Base-by-base conservation (phyloP, 2,797 vertebrate species). In the Telmatherina bonti region DNA sequence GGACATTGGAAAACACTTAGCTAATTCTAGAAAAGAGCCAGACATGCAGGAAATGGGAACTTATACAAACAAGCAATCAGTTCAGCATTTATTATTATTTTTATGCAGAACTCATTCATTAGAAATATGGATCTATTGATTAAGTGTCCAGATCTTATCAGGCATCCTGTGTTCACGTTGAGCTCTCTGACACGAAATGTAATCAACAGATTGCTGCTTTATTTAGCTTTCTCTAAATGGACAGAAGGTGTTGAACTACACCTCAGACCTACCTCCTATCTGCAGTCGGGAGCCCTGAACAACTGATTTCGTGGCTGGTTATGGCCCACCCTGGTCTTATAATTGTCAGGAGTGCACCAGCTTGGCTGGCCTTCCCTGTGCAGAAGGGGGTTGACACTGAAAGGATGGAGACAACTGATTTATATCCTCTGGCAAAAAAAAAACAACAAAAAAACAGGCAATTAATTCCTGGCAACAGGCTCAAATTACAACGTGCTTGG, bases 1-100 rank as follows among this genome's bases (percentile, higher is more conserved):
- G 94, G 94, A 93, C 74, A 30, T 67, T n/a, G n/a, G 72, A 49
- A 43, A 91, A 87, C 87, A 82, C 87, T 90, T 78, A 61, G 85
- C 85, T 87, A 90, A 92, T 86, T 89, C 81, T 74, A 88, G 81
- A 91, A 92, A 90, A 81, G 73, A 85, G 85, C 82, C 88, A 89
- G 83, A 91, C 87, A 67, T 78, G 54, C 86, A 93, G 91, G 92
- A 94, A 93, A 85, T 65, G 62, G 68, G 75, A 76, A 86, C 87
- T 89, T 90, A 81, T 81, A 71, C 91, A 93, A 93, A 93, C 86
- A 93, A 91, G 86, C 88, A 85, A 72, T 43, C 22, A 56, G 79
- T 72, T 64, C 56, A 16, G 60, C 75, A 59, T 80, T 86, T 67
- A 59, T 64, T 87, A 85, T 68, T 85, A 85, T 68, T 85, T 85